phyloP scores from a whole-genome alignment of 2,113 vertebrate species.

The Nipponia nippon region DNA sequence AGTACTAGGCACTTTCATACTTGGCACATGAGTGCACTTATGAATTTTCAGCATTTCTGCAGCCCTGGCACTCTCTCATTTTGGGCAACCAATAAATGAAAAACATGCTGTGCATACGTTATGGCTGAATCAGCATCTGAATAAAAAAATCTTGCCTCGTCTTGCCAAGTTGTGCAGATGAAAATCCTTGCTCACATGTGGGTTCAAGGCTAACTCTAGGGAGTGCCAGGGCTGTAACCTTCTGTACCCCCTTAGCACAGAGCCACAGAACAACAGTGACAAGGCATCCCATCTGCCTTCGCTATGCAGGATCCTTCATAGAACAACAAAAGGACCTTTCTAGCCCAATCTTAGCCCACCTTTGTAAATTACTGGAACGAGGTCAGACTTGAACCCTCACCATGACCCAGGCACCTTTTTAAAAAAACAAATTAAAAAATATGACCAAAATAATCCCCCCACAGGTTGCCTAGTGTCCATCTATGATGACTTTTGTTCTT shows the following conservation, averaged over 20 bases:
- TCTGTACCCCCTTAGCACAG: background rate
- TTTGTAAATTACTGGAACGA: background rate
- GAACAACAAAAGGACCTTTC: background rate
- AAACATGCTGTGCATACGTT: background rate
- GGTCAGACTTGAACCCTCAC: background rate
- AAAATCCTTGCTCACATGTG: background rate
- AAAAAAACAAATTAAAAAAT: background rate
- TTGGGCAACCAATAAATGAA: background rate
- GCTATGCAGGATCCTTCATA: rapidly evolving
- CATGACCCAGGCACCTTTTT: background rate
- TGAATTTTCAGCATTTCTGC: background rate
- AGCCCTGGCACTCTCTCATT: background rate
- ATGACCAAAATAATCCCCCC: background rate
- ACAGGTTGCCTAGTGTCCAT: background rate
- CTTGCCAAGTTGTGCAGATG: rapidly evolving
- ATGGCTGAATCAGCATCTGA: background rate
- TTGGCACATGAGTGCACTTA: background rate
- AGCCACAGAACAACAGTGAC: rapidly evolving
- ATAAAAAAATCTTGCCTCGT: background rate
- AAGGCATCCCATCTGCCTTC: no score
- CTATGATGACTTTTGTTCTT: background rate
- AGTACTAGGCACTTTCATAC: background rate
- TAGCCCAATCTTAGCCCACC: background rate
- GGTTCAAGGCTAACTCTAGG: background rate
- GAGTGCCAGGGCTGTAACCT: background rate